Base-by-base conservation (phyloP, 2,888 invertebrate genomes). In the Sesamia inferens region DNA sequence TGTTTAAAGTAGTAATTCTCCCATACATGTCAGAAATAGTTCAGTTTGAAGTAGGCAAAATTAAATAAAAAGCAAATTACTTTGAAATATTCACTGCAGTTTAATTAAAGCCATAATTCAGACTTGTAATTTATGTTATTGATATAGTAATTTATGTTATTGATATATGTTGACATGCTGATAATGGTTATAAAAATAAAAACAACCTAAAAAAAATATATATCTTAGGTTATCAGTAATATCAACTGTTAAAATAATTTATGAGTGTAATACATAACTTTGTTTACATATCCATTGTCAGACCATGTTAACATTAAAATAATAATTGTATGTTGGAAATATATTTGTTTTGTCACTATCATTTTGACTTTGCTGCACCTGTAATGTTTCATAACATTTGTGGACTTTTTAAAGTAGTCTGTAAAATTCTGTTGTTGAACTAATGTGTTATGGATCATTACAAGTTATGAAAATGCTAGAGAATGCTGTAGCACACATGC, bases 321-420 rank as follows among this genome's bases (percentile, higher is more conserved):
- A 44, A 51, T 74, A 48, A 44, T 54, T 16, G 44, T 16, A 39
- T 24, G 57, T 58, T 58, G 22, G 31, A 62, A 54, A 63, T 48
- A 42, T 19, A 57, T 68, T 71, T 67, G 19, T 39, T 58, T 57
- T 48, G 16, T 73, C 77, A 81, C 51, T n/a, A 48, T 69, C 22
- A 69, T 73, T 74, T 78, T 70, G 69, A 74, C 78, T 81, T 84
- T 72, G 74, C 71, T 70, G 69, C 76, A 81, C 68, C 44, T 71
- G 68, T 76, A 71, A 11, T 72, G 71, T 47, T 74, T 48, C 62
- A 72, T 74, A 81, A 71, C 57, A 74, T 80, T 69, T 47, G 14
- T 16, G 19, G 0, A 62, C 2, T 61, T 65, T 19, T 48, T 59
- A 19, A 24, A 57, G 24, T 24, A 16, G 6, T 59, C 2, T 0